Evolutionary conservation across 2,888 invertebrate genomes (phyloP), one percentile per base, ranked within the genome.

Genomic region (Antitype chi): DNA sequence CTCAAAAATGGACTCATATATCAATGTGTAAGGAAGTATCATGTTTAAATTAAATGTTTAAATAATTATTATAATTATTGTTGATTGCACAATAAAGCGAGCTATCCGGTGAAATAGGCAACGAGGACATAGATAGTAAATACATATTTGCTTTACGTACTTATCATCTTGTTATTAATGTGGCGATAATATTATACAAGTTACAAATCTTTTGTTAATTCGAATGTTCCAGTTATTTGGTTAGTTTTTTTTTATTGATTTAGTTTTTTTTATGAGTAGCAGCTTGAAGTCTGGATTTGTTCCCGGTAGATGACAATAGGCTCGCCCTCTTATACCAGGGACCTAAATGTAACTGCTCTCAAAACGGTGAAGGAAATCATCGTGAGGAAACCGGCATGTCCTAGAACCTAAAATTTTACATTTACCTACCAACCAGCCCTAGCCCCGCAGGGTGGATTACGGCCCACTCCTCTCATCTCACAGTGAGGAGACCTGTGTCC

Each of bases 41-140:
- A 23, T 70, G 49, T 76, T 59, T n/a, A 38, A 32, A 32, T 32
- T 32, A 3, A 32, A 23, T 70, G 49, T 76, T 59, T n/a, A 32
- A 76, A 43, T 70, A 71, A 49, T 78, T 25, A 78, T 62, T 8
- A 60, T 23, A 47, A 28, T 52, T 38, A 20, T 28, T 62, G 60
- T 79, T 62, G 1, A 53, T 38, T 38, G 28, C 23, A 47, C 20
- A 59, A 25, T 43, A 60, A 32, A 62, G 52, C 53, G 32, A 49
- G 15, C 20, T 73, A 63, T 85, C 52, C 23, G 25, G 25, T 74
- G 28, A 85, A 68, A 76, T 80, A 77, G 76, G 68, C 52, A 66
- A 85, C n/a, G 74, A 70, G 83, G 66, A 63, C 85, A 74, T 70
- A 60, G 73, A 79, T 74, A 81, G 25, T 69, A 57, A 67, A 43